These are phyloP conservation scores for Zaprionus kolodkinae DNA, from an alignment of 1,140 invertebrate species.

Conservation along the genomic window DNA sequence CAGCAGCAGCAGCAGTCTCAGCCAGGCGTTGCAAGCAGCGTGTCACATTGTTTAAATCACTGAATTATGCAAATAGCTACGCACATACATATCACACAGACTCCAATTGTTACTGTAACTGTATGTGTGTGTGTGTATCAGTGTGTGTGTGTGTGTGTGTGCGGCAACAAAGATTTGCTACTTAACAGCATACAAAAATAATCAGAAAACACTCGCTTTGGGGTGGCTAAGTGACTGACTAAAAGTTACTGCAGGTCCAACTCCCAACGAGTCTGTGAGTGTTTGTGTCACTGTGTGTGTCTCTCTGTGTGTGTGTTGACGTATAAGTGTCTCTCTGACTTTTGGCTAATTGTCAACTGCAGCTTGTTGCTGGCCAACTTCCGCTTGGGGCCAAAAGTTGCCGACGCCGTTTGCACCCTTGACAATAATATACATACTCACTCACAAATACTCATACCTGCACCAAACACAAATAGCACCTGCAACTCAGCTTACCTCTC, in stretches of 20 bases:
- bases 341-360: slow-evolving; percentile 58
- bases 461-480: slow-evolving; percentile 28
- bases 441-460: too few species aligned
- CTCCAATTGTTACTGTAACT: slow-evolving; percentile 24
- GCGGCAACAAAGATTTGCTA: slow-evolving; percentile 18
- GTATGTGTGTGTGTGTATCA: slow-evolving; percentile 1
- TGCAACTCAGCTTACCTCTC: not conserved
- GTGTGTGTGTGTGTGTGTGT: slow-evolving; percentile 8
- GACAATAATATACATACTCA: slow-evolving; percentile 29
- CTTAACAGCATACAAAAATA: slow-evolving; percentile 44
- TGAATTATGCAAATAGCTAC: slow-evolving; percentile 74
- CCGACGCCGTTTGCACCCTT: slow-evolving; percentile 59
- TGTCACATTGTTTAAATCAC: slow-evolving; percentile 77
- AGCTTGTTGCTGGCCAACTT: slow-evolving; percentile 53
- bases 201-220: slow-evolving; percentile 37
- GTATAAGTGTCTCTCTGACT: slow-evolving; percentile 17
- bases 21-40: slow-evolving; percentile 74
- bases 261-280: not conserved
- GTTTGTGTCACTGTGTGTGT: slow-evolving; percentile 3
- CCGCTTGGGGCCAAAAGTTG: slow-evolving; percentile 71
- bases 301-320: not conserved
- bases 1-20: slow-evolving; percentile 38
- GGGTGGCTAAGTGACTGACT: slow-evolving; percentile 46
- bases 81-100: slow-evolving; percentile 24
- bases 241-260: slow-evolving; percentile 30